phyloP scores from a whole-genome alignment of 2,113 vertebrate genomes.

The Psilopogon haemacephalus region DNA sequence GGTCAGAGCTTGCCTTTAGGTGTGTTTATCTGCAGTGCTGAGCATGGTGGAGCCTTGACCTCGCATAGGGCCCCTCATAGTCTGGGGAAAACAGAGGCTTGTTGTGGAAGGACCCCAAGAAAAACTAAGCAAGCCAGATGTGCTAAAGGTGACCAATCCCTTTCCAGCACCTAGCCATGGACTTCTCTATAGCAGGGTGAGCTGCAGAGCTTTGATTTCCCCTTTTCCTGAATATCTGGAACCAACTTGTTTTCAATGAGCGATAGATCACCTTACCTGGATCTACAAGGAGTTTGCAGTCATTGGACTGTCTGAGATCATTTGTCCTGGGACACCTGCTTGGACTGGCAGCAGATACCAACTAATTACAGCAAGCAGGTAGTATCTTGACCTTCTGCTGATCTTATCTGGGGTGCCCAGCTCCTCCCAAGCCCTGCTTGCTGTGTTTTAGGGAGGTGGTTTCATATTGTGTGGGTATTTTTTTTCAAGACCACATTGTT shows the following conservation, averaged over 20 bases:
- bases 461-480: rapidly evolving
- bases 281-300: neutral
- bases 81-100: neutral
- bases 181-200: rapidly evolving
- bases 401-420: neutral
- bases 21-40: neutral
- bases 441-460: neutral
- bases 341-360: neutral
- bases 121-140: neutral
- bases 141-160: neutral
- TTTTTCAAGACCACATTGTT: neutral
- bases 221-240: neutral
- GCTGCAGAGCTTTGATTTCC: neutral
- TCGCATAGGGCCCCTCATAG: rapidly evolving
- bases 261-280: neutral
- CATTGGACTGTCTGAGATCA: neutral
- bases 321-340: neutral
- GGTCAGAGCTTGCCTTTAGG: neutral
- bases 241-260: neutral
- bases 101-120: rapidly evolving
- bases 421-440: neutral
- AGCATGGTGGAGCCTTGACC: neutral
- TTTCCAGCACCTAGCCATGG: rapidly evolving
- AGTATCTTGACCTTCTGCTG: neutral
- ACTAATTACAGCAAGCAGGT: neutral